These are phyloP conservation scores for Macrotis lagotis DNA, from an alignment of 2,113 vertebrate genomes.

Conservation along the genomic window DNA sequence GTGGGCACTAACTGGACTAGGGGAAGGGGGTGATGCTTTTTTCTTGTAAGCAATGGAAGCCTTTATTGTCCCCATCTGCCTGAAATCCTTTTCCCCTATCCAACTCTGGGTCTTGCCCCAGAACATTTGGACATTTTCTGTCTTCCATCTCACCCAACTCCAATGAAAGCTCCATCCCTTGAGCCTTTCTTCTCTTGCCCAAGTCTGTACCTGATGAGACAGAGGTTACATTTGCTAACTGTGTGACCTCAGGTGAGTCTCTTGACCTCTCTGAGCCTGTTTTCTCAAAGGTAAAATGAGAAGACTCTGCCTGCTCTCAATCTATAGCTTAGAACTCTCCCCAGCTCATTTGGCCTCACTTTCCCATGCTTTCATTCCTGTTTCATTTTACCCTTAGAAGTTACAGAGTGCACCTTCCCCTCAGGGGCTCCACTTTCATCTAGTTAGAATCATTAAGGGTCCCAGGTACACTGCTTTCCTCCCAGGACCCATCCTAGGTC, in stretches of 20 bases:
- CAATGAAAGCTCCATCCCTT: too few species aligned
- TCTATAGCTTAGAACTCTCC: too few species aligned
- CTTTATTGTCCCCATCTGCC: background rate
- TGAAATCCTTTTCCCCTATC: background rate
- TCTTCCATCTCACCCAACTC: background rate
- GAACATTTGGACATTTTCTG: background rate
- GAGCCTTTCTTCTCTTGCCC: too few species aligned
- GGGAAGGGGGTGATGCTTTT: background rate
- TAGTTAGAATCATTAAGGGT: background rate
- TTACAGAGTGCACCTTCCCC: background rate
- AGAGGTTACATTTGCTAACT: background rate
- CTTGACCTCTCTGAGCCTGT: background rate
- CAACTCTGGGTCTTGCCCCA: background rate
- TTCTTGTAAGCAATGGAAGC: background rate
- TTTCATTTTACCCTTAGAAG: background rate
- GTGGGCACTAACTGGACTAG: background rate
- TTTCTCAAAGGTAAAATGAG: background rate
- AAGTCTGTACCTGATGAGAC: too few species aligned
- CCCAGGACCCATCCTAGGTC: background rate
- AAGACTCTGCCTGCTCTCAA: too few species aligned
- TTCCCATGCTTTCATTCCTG: too few species aligned
- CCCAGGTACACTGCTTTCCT: background rate
- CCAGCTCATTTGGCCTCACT: too few species aligned
- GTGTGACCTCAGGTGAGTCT: background rate
- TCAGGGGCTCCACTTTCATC: background rate